Evolutionary conservation across 2,113 vertebrate species (phyloP).

Genomic region (Engystomops pustulosus): DNA sequence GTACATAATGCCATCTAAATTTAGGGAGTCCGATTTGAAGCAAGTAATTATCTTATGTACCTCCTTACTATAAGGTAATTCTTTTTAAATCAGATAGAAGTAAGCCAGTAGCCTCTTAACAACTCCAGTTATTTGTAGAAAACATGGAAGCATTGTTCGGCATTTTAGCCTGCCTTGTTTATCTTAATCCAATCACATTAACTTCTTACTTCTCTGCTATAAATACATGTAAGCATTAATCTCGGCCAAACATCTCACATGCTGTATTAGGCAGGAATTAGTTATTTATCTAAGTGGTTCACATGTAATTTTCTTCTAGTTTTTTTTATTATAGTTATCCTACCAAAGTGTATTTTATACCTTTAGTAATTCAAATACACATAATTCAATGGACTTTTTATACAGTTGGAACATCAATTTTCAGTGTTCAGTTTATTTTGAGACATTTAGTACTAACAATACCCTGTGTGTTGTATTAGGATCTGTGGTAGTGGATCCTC

Average conservation of each 20-base stretch:
- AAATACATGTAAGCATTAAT: slow-evolving; percentile 1
- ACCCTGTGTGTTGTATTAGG: too few relatives aligned
- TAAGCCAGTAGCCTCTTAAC: slow-evolving; percentile 79
- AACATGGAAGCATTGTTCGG: slow-evolving; percentile 64
- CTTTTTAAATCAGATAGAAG: slow-evolving; percentile 69
- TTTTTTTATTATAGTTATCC: too few relatives aligned
- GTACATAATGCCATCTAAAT: too few relatives aligned
- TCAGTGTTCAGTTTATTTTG: too few relatives aligned
- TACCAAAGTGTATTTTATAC: too few relatives aligned
- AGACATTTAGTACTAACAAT: too few relatives aligned
- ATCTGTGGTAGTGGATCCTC: too few relatives aligned
- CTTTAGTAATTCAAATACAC: too few relatives aligned
- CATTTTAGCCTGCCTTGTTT: slow-evolving; percentile 60
- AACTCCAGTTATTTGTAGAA: slow-evolving; percentile 65
- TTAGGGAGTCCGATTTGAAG: background rate
- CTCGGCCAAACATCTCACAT: background rate
- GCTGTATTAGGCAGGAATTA: slow-evolving; percentile 23
- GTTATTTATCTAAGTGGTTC: slow-evolving; percentile 19
- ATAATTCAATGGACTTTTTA: too few relatives aligned
- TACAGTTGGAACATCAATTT: too few relatives aligned
- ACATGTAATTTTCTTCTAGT: background rate
- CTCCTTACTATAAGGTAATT: slow-evolving; percentile 45
- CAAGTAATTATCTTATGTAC: background rate
- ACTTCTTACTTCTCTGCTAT: slow-evolving; percentile 40
- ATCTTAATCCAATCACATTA: slow-evolving; percentile 52